A percentile compares a stretch with the other conserved stretches of the same genome.
phyloP scores from a whole-genome alignment of 2,888 invertebrate species.

The Nemapogon koenigi region DNA sequence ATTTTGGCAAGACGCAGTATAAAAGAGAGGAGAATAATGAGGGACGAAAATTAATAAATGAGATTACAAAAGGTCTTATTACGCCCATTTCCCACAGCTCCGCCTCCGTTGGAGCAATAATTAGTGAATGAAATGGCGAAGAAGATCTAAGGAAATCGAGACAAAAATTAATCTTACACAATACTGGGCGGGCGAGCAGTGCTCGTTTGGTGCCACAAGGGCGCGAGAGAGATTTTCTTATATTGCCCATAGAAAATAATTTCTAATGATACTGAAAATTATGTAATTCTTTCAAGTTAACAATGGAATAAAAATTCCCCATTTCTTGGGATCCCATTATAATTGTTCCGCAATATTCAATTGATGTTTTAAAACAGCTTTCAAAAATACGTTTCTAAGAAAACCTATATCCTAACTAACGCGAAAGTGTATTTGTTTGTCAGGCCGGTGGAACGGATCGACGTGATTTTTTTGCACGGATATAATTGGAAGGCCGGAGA shows the following conservation, averaged over 20 bases:
- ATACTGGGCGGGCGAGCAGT: conserved; percentile 16
- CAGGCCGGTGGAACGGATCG: no score
- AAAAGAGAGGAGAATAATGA: conserved; percentile 30
- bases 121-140: conserved; percentile 36
- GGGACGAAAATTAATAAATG: conserved; percentile 36
- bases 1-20: conserved; percentile 26
- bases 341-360: background rate
- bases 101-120: conserved; percentile 37
- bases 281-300: background rate
- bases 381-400: background rate
- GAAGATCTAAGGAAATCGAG: conserved; percentile 21
- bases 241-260: no score
- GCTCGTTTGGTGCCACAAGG: conserved; percentile 1
- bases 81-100: conserved; percentile 39
- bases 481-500: no score
- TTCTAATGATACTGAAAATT: background rate
- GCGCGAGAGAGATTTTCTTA: background rate
- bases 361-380: background rate
- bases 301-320: no score
- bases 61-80: conserved; percentile 53
- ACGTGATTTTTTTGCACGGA: no score
- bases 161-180: conserved; percentile 21
- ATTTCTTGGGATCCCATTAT: background rate
- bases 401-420: no score
- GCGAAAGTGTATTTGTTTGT: no score